Conservation (phyloP, 2,888 invertebrate species). For the Chaitophorus viminalis region DNA sequence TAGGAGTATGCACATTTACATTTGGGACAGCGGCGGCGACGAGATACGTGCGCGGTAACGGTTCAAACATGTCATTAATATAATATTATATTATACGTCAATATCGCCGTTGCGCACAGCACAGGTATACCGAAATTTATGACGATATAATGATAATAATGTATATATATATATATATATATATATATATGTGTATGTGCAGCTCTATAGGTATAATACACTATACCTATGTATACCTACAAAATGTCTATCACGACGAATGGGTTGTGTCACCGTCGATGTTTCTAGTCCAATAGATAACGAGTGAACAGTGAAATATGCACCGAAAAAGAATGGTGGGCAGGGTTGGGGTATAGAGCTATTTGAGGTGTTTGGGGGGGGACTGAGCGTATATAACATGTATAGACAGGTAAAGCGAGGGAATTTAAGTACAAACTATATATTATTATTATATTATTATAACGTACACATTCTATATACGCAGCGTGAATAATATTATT, state of each 20-base stretch:
- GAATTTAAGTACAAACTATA: background rate
- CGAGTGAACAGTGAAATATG: background rate
- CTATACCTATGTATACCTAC: too few species aligned
- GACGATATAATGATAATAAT: background rate
- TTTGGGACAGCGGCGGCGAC: background rate
- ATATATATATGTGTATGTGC: too few species aligned
- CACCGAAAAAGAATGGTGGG: too few species aligned
- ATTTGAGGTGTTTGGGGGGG: too few species aligned
- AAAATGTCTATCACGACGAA: too few species aligned
- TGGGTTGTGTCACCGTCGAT: background rate
- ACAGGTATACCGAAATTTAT: background rate
- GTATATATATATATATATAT: too few species aligned
- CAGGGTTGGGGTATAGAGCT: too few species aligned
- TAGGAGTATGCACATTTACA: background rate
- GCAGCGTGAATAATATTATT: background rate
- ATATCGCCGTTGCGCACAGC: background rate
- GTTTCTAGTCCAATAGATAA: conserved; percentile 15
- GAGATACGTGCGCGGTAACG: background rate
- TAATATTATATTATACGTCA: background rate
- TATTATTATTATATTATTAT: too few species aligned
- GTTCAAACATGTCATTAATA: background rate
- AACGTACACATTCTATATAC: background rate
- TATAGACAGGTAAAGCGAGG: background rate
- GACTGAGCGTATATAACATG: background rate
- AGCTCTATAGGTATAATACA: too few species aligned